phyloP scores from a whole-genome alignment of 2,888 invertebrate genomes.

The Nyleta sp. region DNA sequence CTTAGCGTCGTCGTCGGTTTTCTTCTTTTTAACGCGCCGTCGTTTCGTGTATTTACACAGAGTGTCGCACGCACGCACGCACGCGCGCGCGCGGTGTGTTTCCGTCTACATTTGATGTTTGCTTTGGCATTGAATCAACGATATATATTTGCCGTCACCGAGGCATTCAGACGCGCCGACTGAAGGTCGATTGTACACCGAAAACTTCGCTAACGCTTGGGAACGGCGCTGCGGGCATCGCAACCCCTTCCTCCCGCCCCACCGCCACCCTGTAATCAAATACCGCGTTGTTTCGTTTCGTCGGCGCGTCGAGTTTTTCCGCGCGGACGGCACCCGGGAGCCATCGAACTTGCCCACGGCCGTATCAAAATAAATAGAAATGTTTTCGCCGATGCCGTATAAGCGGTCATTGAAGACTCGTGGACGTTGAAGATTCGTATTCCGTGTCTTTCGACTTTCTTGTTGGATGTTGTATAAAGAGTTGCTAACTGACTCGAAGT shows the following conservation, averaged over 20 bases:
- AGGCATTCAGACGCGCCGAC: conserved; percentile 45
- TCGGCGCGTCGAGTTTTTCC: conserved; percentile 6
- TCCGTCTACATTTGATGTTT: conserved; percentile 47
- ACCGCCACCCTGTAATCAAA: no score
- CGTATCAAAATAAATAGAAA: conserved; percentile 40
- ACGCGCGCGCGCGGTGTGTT: conserved; percentile 34
- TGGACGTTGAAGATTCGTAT: no score
- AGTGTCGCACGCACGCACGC: no score
- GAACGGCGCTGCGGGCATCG: conserved; percentile 1
- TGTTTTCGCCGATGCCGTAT: conserved; percentile 26
- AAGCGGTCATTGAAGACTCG: conserved; percentile 19
- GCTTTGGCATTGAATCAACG: conserved; percentile 59
- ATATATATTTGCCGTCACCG: conserved; percentile 55
- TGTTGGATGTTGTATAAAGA: neutral
- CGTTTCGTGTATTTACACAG: conserved; percentile 40
- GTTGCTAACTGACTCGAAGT: no score
- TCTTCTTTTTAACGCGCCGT: conserved; percentile 15
- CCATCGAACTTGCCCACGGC: conserved; percentile 13
- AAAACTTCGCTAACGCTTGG: conserved; percentile 18
- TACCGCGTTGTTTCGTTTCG: neutral
- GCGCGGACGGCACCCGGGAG: neutral
- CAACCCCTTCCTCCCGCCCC: neutral
- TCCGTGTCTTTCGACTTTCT: neutral
- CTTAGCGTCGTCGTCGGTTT: conserved; percentile 4
- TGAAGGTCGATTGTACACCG: conserved; percentile 48